Conservation (phyloP, 1,140 invertebrate genomes). For the Monomorium pharaonis region DNA sequence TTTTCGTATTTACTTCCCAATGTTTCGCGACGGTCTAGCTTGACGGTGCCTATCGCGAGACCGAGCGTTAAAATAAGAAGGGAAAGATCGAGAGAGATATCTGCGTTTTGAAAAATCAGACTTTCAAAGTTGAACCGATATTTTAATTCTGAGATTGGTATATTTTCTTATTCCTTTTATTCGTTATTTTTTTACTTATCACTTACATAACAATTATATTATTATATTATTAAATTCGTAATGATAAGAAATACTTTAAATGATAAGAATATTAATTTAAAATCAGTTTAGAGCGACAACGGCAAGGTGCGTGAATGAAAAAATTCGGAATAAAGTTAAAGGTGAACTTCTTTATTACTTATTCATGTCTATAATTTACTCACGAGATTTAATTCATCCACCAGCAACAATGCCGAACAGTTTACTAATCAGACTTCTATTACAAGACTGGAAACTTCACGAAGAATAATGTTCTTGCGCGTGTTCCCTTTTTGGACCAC, state of each 20-base stretch:
- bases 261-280: not conserved
- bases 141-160: not conserved
- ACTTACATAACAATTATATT: not conserved
- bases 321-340: not conserved
- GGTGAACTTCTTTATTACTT: not conserved
- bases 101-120: not conserved
- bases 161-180: not conserved
- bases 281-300: not conserved
- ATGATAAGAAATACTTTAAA: not conserved
- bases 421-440: conserved; percentile 7
- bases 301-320: not conserved
- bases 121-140: not conserved
- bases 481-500: conserved; percentile 1
- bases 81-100: not conserved
- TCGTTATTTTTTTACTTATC: not conserved
- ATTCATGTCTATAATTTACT: not conserved
- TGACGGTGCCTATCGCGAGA: not conserved
- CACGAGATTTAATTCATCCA: not conserved
- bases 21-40: not conserved
- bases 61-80: not conserved
- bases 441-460: conserved; percentile 6
- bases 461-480: conserved; percentile 21
- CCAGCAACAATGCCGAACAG: not conserved
- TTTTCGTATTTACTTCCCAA: not conserved
- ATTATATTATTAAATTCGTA: not conserved